Evolutionary conservation across 2,888 invertebrate genomes (phyloP), one percentile per base, ranked within the genome.

Genomic region (Sinodicranocentrus sp.): DNA sequence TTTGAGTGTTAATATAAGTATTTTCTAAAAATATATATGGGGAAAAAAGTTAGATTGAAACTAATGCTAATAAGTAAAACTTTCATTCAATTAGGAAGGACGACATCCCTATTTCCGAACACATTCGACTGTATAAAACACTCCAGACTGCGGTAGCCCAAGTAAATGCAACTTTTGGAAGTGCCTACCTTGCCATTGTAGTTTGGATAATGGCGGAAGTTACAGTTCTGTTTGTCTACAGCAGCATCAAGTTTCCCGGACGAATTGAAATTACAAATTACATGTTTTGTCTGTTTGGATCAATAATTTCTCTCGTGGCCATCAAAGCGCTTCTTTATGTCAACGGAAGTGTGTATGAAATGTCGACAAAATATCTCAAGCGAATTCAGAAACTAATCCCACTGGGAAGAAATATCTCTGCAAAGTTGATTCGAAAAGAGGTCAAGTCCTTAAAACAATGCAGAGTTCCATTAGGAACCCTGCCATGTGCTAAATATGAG

Each of bases 291-390:
- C 13, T 65, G 10, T 52, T 48, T 15, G 39, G 48, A 0, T 26
- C 72, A 0, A 0, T 63, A 0, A 2, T 79, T 1, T 6, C n/a
- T 48, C 52, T 79, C 5, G 15, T 13, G 3, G 39, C 72, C 13
- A 43, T 44, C 2, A 63, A 79, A 52, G 26, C 57, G 19, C 25
- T 79, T 1, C 6, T 72, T 0, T 63, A 13, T 21, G 65, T 65
- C 0, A 79, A 65, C 52, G 79, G 79, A 21, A 72, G 72, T 23
- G 33, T 79, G 13, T 72, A 71, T 19, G 79, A 79, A 15, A 65
- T 65, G 63, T 79, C 79, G 3, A 19, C 13, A 10, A 54, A 54
- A 19, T 79, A 79, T 26, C 19, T 71, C 15, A 63, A 65, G 15
- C 8, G 13, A 19, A 63, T 79, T n/a, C 15, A 43, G 3, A 25